These are phyloP conservation scores for Anolis apletophallus DNA, from an alignment of 2,797 vertebrate species.

Conservation along the genomic window DNA sequence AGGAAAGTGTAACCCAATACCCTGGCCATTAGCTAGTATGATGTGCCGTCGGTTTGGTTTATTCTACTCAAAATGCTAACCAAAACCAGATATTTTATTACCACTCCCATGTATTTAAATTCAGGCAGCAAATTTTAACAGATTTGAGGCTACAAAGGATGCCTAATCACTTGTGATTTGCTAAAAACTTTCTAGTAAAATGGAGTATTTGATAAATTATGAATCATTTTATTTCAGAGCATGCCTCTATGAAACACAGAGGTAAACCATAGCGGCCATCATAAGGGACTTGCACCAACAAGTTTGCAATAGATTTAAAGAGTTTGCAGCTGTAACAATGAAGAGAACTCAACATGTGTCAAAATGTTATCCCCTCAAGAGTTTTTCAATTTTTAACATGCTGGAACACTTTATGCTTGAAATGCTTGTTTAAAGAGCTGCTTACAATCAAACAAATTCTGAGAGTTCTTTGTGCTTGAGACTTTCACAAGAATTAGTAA, in stretches of 20 bases:
- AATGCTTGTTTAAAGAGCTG: conserved; percentile 53
- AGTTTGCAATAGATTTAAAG: conserved; percentile 37
- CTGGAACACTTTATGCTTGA: conserved; percentile 38
- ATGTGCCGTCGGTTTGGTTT: neutral
- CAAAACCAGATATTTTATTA: neutral
- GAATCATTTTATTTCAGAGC: conserved; percentile 28
- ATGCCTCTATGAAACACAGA: conserved; percentile 1
- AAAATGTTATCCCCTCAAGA: conserved; percentile 42
- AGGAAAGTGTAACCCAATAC: neutral
- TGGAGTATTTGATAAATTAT: conserved; percentile 31
- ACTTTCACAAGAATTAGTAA: conserved; percentile 32
- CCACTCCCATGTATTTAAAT: conserved; percentile 11
- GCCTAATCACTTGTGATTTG: conserved; percentile 26
- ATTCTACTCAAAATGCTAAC: conserved; percentile 28
- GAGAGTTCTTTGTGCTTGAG: conserved; percentile 27
- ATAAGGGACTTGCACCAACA: conserved; percentile 38
- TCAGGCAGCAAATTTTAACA: conserved; percentile 35
- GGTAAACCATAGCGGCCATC: conserved; percentile 35
- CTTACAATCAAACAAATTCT: conserved; percentile 15
- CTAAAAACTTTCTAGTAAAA: conserved; percentile 23
- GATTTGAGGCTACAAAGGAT: conserved; percentile 22
- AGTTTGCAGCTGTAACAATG: conserved; percentile 43
- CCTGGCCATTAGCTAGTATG: conserved; percentile 1
- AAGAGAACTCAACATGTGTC: conserved; percentile 20
- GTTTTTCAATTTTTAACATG: conserved; percentile 29